Percentiles rank a stretch among this genome's conserved stretches.
These are phyloP conservation scores for Epiblema foenella DNA, from an alignment of 2,888 invertebrate genomes.

Conservation along the genomic window DNA sequence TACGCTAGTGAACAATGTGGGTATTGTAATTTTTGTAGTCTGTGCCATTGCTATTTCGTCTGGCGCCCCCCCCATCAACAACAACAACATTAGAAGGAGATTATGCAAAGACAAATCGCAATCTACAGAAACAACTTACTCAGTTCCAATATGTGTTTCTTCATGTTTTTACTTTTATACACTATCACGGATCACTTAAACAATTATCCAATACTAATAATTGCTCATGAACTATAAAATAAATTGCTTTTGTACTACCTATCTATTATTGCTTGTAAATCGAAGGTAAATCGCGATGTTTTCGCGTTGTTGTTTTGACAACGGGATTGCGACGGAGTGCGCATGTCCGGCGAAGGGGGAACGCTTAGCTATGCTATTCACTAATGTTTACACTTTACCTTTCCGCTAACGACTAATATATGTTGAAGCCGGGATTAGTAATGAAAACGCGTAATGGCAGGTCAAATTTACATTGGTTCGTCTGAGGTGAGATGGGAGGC, in stretches of 20 bases:
- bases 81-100: too few relatives aligned
- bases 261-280: not conserved
- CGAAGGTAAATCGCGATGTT: slow-evolving; percentile 1
- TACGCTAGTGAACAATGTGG: too few relatives aligned
- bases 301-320: slow-evolving; percentile 28
- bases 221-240: not conserved
- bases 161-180: slow-evolving; percentile 19
- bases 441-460: too few relatives aligned
- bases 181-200: slow-evolving; percentile 1
- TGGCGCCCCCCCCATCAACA: too few relatives aligned
- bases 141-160: slow-evolving; percentile 30
- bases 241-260: not conserved
- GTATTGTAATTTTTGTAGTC: too few relatives aligned
- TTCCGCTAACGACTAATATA: too few relatives aligned
- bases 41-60: too few relatives aligned
- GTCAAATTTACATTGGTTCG: too few relatives aligned
- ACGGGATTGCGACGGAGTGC: slow-evolving; percentile 18
- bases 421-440: too few relatives aligned
- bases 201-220: not conserved
- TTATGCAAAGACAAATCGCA: not conserved
- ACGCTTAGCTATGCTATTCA: slow-evolving; percentile 14
- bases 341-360: slow-evolving; percentile 27
- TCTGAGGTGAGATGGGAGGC: too few relatives aligned
- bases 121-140: slow-evolving; percentile 31
- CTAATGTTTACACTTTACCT: too few relatives aligned